Evolutionary conservation across 2,797 vertebrate species (phyloP).

Genomic region (Phylloscopus collybita): DNA sequence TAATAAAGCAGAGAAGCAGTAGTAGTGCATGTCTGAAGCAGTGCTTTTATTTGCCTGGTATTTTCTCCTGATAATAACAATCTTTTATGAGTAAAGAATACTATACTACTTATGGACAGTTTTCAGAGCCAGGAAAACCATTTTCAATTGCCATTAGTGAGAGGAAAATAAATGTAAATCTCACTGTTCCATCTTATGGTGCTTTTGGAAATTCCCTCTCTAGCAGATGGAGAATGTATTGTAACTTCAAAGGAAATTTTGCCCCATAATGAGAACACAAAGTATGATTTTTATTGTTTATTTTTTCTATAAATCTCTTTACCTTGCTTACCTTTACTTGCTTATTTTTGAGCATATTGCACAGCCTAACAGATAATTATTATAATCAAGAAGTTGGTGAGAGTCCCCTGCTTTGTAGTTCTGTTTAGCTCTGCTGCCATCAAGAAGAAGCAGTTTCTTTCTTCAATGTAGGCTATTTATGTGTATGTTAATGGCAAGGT

Average conservation of each 20-base stretch:
- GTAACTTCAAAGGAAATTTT: background rate
- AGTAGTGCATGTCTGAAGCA: background rate
- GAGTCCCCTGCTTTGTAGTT: background rate
- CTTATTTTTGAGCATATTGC: background rate
- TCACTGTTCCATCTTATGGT: background rate
- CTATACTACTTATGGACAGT: background rate
- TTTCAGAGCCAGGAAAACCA: background rate
- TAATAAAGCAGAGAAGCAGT: background rate
- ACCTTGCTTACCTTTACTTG: background rate
- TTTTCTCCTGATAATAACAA: background rate
- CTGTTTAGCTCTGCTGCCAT: constrained; percentile 32
- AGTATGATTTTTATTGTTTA: background rate
- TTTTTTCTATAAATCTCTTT: background rate
- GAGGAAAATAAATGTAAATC: background rate
- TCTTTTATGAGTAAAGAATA: background rate
- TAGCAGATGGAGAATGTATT: background rate
- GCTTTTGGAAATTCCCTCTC: background rate
- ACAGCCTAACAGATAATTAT: background rate
- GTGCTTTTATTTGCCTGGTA: background rate
- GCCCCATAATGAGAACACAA: background rate
- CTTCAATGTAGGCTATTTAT: background rate
- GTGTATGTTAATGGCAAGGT: background rate
- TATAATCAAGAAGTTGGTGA: background rate
- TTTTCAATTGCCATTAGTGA: background rate
- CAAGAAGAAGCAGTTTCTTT: constrained; percentile 27